phyloP scores from a whole-genome alignment of 2,797 vertebrate genomes.

The Gymnopithys bicolor region DNA sequence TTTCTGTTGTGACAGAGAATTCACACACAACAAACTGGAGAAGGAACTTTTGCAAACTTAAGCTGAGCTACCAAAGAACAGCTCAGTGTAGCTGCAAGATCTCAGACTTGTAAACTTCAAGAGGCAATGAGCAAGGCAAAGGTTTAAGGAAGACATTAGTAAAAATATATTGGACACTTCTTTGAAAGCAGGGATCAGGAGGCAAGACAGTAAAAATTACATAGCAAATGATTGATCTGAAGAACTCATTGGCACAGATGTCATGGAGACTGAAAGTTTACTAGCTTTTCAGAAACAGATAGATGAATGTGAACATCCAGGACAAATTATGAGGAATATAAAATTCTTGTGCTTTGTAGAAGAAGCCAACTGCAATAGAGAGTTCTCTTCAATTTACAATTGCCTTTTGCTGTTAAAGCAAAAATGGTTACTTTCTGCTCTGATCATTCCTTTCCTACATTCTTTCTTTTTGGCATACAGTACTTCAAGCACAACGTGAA shows the following conservation, averaged over 20 bases:
- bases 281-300: constrained; percentile 25
- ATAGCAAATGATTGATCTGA: background rate
- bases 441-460: constrained; percentile 1
- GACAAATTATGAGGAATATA: background rate
- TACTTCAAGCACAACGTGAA: background rate
- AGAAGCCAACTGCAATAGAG: constrained; percentile 23
- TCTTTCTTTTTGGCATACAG: background rate
- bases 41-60: background rate
- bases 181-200: constrained; percentile 37
- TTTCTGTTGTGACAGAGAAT: background rate
- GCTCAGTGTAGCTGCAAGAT: background rate
- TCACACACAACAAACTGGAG: background rate
- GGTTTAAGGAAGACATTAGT: background rate
- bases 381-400: constrained; percentile 27
- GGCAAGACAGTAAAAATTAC: background rate
- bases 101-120: background rate
- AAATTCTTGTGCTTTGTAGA: constrained; percentile 29
- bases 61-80: background rate
- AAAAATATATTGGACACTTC: background rate
- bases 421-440: constrained; percentile 19
- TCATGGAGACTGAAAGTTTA: constrained; percentile 13
- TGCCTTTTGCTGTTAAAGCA: constrained; percentile 25
- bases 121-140: background rate
- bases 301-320: background rate
- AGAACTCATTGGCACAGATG: constrained; percentile 20